Base-by-base conservation (phyloP, 2,797 vertebrate species). In the Linurgus olivaceus region DNA sequence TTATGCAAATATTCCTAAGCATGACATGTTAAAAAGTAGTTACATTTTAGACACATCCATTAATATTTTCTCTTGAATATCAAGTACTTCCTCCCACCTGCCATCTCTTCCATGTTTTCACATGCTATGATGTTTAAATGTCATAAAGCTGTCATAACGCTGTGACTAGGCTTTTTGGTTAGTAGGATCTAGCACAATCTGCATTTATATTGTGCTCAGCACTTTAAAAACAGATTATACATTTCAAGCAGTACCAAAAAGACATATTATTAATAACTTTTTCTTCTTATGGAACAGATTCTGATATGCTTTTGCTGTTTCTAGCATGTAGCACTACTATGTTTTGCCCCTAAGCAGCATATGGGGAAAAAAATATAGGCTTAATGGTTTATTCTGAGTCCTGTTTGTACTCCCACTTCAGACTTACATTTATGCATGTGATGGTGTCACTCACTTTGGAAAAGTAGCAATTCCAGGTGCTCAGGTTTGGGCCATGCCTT, bases 1-100 rank as follows among this genome's bases (percentile, higher is more conserved):
- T 93, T 88, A 93, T 93, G 92, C 91, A 94, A 96, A 91, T 96
- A 94, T 94, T 95, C 81, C 47, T 77, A 89, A 91, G 65, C 50
- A 76, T 57, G 84, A 79, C 77, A 86, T 12, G 26, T 89, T 91
- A 89, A 90, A 89, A 94, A 75, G 26, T 68, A 94, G 86, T 82
- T 94, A 74, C 59, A 68, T 86, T 92, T 96, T 91, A 95, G 79
- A 88, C 78, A 85, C 65, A 93, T 92, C 70, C 94, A 95, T 95
- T 96, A 96, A 92, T 94, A 93, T 88, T 95, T 94, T 92, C 74
- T 37, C 75, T 80, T 80, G 91, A 96, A 94, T 93, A 93, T 75
- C 58, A 95, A 94, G 65, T 75, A 55, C 66, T 88, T 73, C 92
- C 94, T 94, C 88, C 68, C 78, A 90, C 86, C 72, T 91, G 72